Percentiles rank a stretch among this genome's conserved stretches.
phyloP scores from a whole-genome alignment of 1,140 invertebrate species.

The Leptestheria dahalacensis region DNA sequence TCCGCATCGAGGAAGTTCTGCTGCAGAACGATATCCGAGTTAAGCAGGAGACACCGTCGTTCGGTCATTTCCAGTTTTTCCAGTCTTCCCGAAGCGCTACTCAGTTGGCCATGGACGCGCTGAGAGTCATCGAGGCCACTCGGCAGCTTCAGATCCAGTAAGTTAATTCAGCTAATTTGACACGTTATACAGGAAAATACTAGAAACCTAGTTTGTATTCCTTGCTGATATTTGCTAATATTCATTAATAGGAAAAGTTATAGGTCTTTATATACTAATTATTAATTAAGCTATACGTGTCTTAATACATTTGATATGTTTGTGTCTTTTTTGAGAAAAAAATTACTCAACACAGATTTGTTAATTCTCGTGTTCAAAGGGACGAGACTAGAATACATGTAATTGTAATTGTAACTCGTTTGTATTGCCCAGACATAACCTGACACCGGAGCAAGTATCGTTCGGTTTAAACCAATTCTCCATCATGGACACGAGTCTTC shows the following conservation, averaged over 20 bases:
- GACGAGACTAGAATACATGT: too few relatives aligned
- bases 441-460: background rate
- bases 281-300: too few relatives aligned
- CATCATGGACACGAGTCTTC: background rate
- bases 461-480: background rate
- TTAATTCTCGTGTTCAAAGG: too few relatives aligned
- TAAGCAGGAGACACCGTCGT: conserved; percentile 11
- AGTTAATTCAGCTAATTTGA: too few relatives aligned
- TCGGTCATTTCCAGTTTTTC: conserved; percentile 15
- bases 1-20: background rate
- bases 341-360: too few relatives aligned
- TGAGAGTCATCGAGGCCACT: conserved; percentile 13
- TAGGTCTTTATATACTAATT: too few relatives aligned
- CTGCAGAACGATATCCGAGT: conserved; percentile 6
- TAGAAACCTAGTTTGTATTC: background rate
- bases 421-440: background rate
- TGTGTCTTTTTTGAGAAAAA: too few relatives aligned
- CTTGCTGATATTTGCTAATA: background rate
- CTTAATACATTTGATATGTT: too few relatives aligned
- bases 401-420: background rate
- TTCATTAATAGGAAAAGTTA: too few relatives aligned
- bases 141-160: conserved; percentile 10
- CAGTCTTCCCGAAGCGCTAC: conserved; percentile 1
- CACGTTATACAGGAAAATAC: background rate
- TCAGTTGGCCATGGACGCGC: conserved; percentile 7